Base-by-base conservation (phyloP, 2,113 vertebrate species). In the Cathartes aura region DNA sequence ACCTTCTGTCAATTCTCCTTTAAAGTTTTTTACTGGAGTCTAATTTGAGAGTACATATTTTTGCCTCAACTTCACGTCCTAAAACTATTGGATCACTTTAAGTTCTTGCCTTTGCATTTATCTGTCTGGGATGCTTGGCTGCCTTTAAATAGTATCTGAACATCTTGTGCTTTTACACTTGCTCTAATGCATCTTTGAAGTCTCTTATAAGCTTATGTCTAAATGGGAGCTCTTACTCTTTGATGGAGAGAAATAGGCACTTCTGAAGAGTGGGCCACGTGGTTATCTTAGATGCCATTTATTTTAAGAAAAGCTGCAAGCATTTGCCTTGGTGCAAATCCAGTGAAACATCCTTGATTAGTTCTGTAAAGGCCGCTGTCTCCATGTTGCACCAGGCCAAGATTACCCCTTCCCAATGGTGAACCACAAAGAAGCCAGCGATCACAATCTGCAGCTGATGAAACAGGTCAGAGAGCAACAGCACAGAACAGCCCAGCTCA, bases 381-480 rank as follows among this genome's bases (percentile, higher is more conserved):
- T 76, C 62, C 15, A 1, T 21, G 2, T 94, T 66, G 18, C 22
- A 9, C 74, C 88, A 98, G 97, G 97, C 56, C 94, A 59, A 26
- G 97, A 98, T 67, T 98, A 98, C 40, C 97, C 98, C 67, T 92
- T 97, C 71, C 98, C 97, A 1, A 98, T 98, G 96, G 96, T 97
- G 78, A 86, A 97, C 87, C 97, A 97, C 88, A 91, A 89, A 64
- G 94, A 96, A 79, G 97, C 81, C 82, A 98, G 97, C 9, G 87
- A 95, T 18, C 96, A 63, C 81, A 98, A 97, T 90, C 89, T 97
- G 58, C 74, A 80, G 82, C 63, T 97, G 68, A 98, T 97, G 98
- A 93, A 76, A 27, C 90, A 42, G 53, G 93, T 97, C 40, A 78
- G 93, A 18, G 93, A 96, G 60, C 95, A 97, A 23, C 98, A 97